phyloP scores from a whole-genome alignment of 64 coral and sea anemone species.

The Montipora cactus region DNA sequence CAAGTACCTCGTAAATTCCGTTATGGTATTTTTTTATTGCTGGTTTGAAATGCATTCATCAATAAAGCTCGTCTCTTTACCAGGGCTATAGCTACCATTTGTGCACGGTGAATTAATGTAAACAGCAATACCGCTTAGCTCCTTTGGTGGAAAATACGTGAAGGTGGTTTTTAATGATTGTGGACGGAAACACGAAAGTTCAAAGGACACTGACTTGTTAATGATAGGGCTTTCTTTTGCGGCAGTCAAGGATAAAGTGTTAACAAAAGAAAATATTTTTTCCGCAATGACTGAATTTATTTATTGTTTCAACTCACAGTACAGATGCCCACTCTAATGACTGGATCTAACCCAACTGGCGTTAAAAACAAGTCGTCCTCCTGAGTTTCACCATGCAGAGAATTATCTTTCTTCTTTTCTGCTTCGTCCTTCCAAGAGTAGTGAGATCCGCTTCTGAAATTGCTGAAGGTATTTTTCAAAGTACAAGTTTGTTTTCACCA shows the following conservation, averaged over 20 bases:
- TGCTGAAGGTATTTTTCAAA: background rate
- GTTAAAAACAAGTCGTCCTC: background rate
- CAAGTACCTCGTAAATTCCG: too few species aligned
- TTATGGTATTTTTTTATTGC: too few species aligned
- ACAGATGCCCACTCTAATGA: too few species aligned
- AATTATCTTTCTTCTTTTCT: background rate
- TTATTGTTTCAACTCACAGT: too few species aligned
- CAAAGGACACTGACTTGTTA: background rate
- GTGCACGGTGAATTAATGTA: too few species aligned
- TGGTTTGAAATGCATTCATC: too few species aligned
- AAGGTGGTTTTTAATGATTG: background rate
- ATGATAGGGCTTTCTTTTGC: background rate
- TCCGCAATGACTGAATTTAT: background rate
- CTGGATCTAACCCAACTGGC: background rate
- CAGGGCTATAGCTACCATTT: too few species aligned
- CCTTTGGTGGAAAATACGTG: background rate
- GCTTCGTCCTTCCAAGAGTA: background rate
- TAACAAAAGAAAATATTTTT: slow-evolving; percentile 29
- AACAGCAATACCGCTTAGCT: too few species aligned
- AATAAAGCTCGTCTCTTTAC: too few species aligned
- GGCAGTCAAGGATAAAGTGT: background rate
- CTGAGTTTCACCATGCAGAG: background rate
- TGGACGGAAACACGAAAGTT: background rate
- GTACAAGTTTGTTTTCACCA: too few species aligned
- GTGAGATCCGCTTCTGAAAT: background rate